Evolutionary conservation across 2,797 vertebrate species (phyloP), one percentile per base, ranked within the genome.

Genomic region (Chaunax sp.): DNA sequence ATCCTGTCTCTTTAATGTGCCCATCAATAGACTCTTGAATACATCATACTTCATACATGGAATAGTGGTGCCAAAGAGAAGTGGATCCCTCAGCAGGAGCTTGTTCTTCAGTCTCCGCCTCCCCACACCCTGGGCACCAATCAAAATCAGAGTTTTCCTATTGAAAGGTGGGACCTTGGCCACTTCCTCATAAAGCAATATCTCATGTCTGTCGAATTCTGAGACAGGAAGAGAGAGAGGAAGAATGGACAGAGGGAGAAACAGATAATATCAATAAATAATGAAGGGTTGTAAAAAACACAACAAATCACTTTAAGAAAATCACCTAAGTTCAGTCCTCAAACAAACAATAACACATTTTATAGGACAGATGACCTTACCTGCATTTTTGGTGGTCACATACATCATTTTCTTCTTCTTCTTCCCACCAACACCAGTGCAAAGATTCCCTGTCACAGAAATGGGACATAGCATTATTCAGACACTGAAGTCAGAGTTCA

Each of bases 371-470:
- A 8, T 26, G 60, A 26, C 26, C n/a, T 79, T 74, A 94, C 94
- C 92, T 91, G 93, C 92, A 40, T 93, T 94, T 78, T 85, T 93
- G 22, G 93, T 93, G 33, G 93, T 94, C 60, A 99, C 86, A 64
- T 99, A 99, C 97, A 99, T 99, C 94, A 99, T 96, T 81, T 96
- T 96, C 89, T 99, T 99, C 92, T 99, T 98, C 86, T 96, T 99
- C 90, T 94, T 98, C 25, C 94, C 94, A 13, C 96, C 96, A 59
- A 96, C 94, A 81, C 95, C 95, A 77, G 95, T 95, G 0, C 97
- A 98, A 6, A 99, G 91, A 51, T 96, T 92, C 44, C 96, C 97
- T 98, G 91, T 23, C 22, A 72, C 10, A 78, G 16, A 2, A 49
- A 75, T 28, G 15, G 3, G 41, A 26, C 16, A 22, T 10, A 47